phyloP scores from a whole-genome alignment of 2,113 vertebrate species.

The Condylura cristata region DNA sequence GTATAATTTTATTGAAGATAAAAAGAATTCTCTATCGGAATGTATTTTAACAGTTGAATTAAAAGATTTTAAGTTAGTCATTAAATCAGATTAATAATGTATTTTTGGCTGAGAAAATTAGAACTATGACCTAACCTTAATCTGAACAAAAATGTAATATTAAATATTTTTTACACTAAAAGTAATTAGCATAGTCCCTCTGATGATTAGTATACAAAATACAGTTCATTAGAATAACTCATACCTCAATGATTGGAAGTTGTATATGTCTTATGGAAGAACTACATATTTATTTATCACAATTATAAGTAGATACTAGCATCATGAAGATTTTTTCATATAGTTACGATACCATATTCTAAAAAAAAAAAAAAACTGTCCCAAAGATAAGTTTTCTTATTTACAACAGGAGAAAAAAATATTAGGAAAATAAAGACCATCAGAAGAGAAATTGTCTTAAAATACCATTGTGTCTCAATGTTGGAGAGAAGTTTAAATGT shows the following conservation, averaged over 20 bases:
- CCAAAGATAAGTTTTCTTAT: slow-evolving; percentile 21
- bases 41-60: not conserved
- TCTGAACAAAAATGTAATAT: slow-evolving; percentile 31
- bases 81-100: slow-evolving; percentile 27
- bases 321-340: slow-evolving; percentile 34
- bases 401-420: not conserved
- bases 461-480: slow-evolving; percentile 11
- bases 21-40: slow-evolving; percentile 23
- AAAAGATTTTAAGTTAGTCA: slow-evolving; percentile 46
- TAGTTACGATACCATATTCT: not conserved
- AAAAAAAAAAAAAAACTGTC: slow-evolving; percentile 20
- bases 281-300: slow-evolving; percentile 3
- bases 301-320: slow-evolving; percentile 32
- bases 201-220: slow-evolving; percentile 50
- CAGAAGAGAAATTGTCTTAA: slow-evolving; percentile 14
- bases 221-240: not conserved
- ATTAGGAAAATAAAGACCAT: slow-evolving; percentile 39
- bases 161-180: slow-evolving; percentile 38
- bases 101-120: slow-evolving; percentile 29
- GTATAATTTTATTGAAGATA: not conserved
- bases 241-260: not conserved
- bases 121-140: slow-evolving; percentile 28
- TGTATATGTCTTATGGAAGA: not conserved
- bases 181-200: slow-evolving; percentile 12
- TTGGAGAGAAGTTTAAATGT: slow-evolving; percentile 20